phyloP scores from a whole-genome alignment of 1,140 invertebrate genomes.

The Contarinia nasturtii region DNA sequence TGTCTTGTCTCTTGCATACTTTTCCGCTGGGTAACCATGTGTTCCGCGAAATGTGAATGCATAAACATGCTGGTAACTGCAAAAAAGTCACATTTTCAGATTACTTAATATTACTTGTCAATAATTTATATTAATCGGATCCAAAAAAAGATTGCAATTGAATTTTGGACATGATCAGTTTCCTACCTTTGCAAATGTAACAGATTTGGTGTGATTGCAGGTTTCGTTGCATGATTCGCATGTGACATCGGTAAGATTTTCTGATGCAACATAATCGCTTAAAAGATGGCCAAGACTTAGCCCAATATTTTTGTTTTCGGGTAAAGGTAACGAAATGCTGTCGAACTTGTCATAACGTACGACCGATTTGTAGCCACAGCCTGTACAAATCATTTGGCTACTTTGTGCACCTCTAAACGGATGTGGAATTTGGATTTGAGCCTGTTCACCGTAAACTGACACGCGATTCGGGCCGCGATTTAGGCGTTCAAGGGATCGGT shows the following conservation, averaged over 20 bases:
- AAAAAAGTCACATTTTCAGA: conserved; percentile 1
- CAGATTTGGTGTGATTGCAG: conserved; percentile 52
- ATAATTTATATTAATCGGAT: too few relatives aligned
- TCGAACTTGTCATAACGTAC: conserved; percentile 81
- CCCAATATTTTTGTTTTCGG: conserved; percentile 25
- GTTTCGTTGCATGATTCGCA: conserved; percentile 55
- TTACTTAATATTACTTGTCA: too few relatives aligned
- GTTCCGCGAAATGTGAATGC: conserved; percentile 73
- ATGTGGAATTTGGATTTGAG: conserved; percentile 28
- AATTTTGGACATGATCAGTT: too few relatives aligned
- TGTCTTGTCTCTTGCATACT: conserved; percentile 65
- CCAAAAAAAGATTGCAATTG: too few relatives aligned
- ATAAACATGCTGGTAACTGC: conserved; percentile 18
- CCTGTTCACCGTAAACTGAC: conserved; percentile 21
- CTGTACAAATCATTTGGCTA: conserved; percentile 62
- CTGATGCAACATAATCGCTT: conserved; percentile 62
- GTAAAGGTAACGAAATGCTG: conserved; percentile 59
- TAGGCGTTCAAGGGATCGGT: conserved; percentile 24
- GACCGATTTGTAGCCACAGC: conserved; percentile 61
- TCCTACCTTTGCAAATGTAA: conserved; percentile 72
- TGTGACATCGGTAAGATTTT: conserved; percentile 62
- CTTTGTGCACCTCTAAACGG: conserved; percentile 68
- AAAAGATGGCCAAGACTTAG: conserved; percentile 38
- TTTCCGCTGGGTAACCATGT: conserved; percentile 56
- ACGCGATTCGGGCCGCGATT: conserved; percentile 20